Evolutionary conservation across 1,140 invertebrate species (phyloP).

Genomic region (Scaptodrosophila lebanonensis): DNA sequence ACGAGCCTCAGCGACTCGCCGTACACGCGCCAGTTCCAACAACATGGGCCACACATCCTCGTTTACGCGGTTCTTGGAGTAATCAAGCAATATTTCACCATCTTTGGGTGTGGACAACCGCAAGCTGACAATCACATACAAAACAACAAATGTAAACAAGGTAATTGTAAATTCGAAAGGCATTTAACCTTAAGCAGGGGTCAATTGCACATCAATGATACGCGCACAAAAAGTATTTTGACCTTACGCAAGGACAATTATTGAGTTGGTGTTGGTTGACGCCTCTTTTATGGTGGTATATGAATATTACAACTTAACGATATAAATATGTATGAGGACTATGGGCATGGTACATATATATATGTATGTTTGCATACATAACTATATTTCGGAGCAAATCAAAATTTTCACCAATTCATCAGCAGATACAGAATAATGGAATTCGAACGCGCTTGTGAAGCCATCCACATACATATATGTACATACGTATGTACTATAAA

Average conservation of each 20-base stretch:
- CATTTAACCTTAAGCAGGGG: constrained; percentile 51
- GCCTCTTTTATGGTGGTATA: no score
- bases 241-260: constrained; percentile 68
- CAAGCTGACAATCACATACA: constrained; percentile 80
- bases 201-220: constrained; percentile 20
- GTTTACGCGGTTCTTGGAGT: constrained; percentile 96
- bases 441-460: neutral
- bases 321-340: no score
- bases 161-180: constrained; percentile 10
- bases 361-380: neutral
- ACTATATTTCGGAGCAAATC: no score
- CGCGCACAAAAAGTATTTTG: constrained; percentile 35
- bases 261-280: neutral
- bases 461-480: neutral
- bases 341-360: constrained; percentile 1
- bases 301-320: no score
- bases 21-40: constrained; percentile 88
- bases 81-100: constrained; percentile 93
- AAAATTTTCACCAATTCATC: no score
- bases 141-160: constrained; percentile 27
- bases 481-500: constrained; percentile 12
- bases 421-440: no score
- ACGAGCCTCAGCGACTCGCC: constrained; percentile 90
- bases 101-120: constrained; percentile 86
- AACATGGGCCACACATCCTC: constrained; percentile 86